Evolutionary conservation across 2,888 invertebrate genomes (phyloP).

Genomic region (Pollenia griseotomentosa): DNA sequence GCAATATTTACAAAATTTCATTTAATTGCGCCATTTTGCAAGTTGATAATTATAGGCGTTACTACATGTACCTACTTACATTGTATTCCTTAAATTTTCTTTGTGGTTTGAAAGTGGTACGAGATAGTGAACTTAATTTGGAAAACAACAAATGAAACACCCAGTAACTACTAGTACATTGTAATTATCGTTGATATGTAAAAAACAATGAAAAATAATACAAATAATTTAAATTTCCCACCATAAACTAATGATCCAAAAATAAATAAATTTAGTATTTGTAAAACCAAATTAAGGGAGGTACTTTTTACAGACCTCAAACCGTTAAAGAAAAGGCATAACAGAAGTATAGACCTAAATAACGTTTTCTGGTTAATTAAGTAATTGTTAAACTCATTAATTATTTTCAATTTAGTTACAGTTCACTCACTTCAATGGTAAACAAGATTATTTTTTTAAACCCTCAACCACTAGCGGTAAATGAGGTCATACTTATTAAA

Average conservation of each 20-base stretch:
- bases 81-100: neutral
- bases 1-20: conserved; percentile 19
- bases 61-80: neutral
- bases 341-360: conserved; percentile 29
- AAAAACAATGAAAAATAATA: conserved; percentile 47
- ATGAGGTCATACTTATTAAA: neutral
- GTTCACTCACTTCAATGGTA: neutral
- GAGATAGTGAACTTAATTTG: conserved; percentile 30
- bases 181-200: conserved; percentile 61
- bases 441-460: neutral
- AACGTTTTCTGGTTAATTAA: conserved; percentile 31
- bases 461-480: too few relatives aligned
- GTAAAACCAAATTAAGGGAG: conserved; percentile 3
- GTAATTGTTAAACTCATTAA: conserved; percentile 35
- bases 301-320: neutral
- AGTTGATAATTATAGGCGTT: conserved; percentile 54
- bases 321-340: conserved; percentile 18
- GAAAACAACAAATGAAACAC: neutral
- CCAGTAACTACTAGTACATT: conserved; percentile 21
- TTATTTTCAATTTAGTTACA: conserved; percentile 20
- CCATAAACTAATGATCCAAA: conserved; percentile 39
- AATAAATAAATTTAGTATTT: neutral
- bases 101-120: neutral
- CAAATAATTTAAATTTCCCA: conserved; percentile 58
- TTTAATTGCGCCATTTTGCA: conserved; percentile 48